Conservation (phyloP, 2,888 invertebrate genomes). For the Syrphus vitripennis region DNA sequence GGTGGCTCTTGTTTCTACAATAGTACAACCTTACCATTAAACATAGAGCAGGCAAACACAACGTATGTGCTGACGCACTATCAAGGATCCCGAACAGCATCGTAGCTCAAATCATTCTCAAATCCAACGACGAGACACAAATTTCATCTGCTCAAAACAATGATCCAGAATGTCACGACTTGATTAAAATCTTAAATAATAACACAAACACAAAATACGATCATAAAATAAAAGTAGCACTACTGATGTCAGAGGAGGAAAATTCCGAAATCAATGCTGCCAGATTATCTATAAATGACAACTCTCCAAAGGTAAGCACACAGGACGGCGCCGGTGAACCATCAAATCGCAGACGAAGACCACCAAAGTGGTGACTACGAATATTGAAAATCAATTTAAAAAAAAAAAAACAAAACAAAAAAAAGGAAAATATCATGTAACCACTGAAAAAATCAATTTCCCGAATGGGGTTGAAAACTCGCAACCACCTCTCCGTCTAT, state of each 20-base stretch:
- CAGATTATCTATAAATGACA: not conserved
- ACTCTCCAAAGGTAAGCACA: not conserved
- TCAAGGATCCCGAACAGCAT: conserved; percentile 15
- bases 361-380: not conserved
- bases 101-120: not conserved
- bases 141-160: not conserved
- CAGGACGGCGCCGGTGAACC: not conserved
- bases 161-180: not conserved
- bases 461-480: no score
- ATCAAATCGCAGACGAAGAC: not conserved
- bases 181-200: not conserved
- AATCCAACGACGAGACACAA: conserved; percentile 15
- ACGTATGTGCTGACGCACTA: not conserved
- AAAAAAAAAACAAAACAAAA: not conserved
- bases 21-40: conserved; percentile 21
- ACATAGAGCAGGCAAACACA: conserved; percentile 19
- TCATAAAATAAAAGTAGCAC: not conserved
- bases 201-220: not conserved
- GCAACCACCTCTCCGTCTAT: no score
- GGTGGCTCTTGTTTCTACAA: conserved; percentile 24
- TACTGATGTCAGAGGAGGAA: not conserved
- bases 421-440: not conserved
- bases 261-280: not conserved
- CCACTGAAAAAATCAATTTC: no score
- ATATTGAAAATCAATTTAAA: no score